These are phyloP conservation scores for Pyralis farinalis DNA, from an alignment of 2,888 invertebrate species.

Conservation along the genomic window DNA sequence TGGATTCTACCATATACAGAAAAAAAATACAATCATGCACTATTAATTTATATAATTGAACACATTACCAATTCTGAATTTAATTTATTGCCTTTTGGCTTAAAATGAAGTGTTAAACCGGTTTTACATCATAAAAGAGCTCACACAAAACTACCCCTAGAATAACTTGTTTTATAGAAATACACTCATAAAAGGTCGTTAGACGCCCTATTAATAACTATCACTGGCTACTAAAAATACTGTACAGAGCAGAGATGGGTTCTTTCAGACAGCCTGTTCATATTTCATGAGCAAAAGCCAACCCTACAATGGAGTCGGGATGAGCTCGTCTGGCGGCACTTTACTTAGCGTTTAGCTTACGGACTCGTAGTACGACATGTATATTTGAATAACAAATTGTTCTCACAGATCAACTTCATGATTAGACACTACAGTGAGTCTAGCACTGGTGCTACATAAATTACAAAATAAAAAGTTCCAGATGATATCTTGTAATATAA, in stretches of 20 bases:
- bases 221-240: constrained; percentile 13
- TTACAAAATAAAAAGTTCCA: too few relatives aligned
- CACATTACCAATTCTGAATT: too few relatives aligned
- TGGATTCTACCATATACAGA: too few relatives aligned
- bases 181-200: not conserved
- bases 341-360: constrained; percentile 37
- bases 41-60: too few relatives aligned
- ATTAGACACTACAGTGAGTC: not conserved
- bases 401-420: too few relatives aligned
- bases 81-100: too few relatives aligned
- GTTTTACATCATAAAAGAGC: not conserved
- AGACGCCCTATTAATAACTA: constrained; percentile 1
- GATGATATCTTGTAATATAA: too few relatives aligned
- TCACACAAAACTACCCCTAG: constrained; percentile 7
- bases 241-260: constrained; percentile 29
- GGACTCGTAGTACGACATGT: constrained; percentile 4
- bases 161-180: constrained; percentile 7
- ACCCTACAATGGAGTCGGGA: constrained; percentile 68
- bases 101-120: too few relatives aligned
- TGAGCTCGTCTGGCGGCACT: constrained; percentile 67
- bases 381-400: too few relatives aligned
- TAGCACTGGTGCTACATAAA: too few relatives aligned
- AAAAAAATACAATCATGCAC: too few relatives aligned
- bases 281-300: constrained; percentile 72
- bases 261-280: constrained; percentile 69